Evolutionary conservation across 2,113 vertebrate species (phyloP).

Genomic region (Marmota monax): DNA sequence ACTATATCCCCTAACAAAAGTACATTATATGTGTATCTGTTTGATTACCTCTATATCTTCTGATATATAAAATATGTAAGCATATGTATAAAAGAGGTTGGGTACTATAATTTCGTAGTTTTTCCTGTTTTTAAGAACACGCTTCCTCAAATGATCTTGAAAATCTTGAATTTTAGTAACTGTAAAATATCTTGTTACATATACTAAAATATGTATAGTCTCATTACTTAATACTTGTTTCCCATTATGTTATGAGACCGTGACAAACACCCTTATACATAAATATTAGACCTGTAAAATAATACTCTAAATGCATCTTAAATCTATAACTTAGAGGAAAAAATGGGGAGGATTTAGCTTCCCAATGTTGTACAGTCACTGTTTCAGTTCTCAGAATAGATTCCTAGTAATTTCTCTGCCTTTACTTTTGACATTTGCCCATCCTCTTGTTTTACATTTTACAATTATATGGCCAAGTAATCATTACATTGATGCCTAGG

Average conservation of each 20-base stretch:
- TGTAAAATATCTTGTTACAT: background rate
- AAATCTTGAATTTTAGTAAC: background rate
- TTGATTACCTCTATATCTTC: background rate
- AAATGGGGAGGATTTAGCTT: background rate
- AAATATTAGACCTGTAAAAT: background rate
- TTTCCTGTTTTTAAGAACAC: background rate
- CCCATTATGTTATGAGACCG: background rate
- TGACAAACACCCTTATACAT: background rate
- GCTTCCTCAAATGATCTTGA: background rate
- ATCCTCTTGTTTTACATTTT: background rate
- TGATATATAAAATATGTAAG: background rate
- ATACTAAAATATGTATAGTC: background rate
- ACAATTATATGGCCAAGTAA: background rate
- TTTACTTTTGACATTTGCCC: background rate
- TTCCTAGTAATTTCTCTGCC: background rate
- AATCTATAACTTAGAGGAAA: background rate
- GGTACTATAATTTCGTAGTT: background rate
- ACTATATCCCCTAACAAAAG: background rate
- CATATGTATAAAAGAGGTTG: background rate
- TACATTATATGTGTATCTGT: background rate
- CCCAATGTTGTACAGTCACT: background rate
- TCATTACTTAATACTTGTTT: background rate
- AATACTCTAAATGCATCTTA: background rate
- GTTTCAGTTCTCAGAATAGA: background rate
- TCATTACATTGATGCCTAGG: background rate